A percentile compares a stretch with the other conserved stretches of the same genome.
phyloP scores from a whole-genome alignment of 2,888 invertebrate species.

The Malthinus seriepunctatus region DNA sequence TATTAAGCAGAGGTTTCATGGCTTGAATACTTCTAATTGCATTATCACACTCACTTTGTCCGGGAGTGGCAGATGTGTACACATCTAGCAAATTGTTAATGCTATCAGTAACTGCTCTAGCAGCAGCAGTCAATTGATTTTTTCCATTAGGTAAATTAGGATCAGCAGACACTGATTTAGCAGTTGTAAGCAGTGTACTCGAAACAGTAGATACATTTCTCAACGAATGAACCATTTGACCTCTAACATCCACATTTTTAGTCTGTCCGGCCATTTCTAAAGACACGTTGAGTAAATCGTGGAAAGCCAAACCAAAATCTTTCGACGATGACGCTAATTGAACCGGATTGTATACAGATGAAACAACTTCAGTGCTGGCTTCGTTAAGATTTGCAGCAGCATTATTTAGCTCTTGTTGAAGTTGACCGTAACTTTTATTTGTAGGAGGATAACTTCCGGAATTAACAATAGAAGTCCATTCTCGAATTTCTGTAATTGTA shows the following conservation, averaged over 20 bases:
- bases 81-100: slow-evolving; percentile 89
- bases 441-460: slow-evolving; percentile 76
- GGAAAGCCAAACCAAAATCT: slow-evolving; percentile 77
- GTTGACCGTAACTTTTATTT: slow-evolving; percentile 73
- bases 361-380: slow-evolving; percentile 81
- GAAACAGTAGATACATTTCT: slow-evolving; percentile 87
- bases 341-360: slow-evolving; percentile 71
- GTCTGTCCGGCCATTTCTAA: slow-evolving; percentile 87
- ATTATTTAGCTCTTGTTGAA: slow-evolving; percentile 82
- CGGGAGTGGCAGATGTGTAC: slow-evolving; percentile 88
- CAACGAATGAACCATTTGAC: slow-evolving; percentile 83
- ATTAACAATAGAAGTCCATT: slow-evolving; percentile 73
- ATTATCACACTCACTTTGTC: slow-evolving; percentile 96
- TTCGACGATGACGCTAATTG: slow-evolving; percentile 75
- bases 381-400: slow-evolving; percentile 85
- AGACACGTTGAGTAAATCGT: slow-evolving; percentile 74
- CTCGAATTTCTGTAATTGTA: slow-evolving; percentile 80
- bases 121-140: slow-evolving; percentile 86
- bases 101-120: slow-evolving; percentile 87
- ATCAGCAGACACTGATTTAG: slow-evolving; percentile 89
- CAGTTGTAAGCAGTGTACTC: slow-evolving; percentile 81
- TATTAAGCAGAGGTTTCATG: slow-evolving; percentile 78
- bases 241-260: slow-evolving; percentile 72
- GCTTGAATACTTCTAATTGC: slow-evolving; percentile 91
- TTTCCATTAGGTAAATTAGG: slow-evolving; percentile 87